Evolutionary conservation across 2,888 invertebrate genomes (phyloP).

Genomic region (Cantharis flavilabris): DNA sequence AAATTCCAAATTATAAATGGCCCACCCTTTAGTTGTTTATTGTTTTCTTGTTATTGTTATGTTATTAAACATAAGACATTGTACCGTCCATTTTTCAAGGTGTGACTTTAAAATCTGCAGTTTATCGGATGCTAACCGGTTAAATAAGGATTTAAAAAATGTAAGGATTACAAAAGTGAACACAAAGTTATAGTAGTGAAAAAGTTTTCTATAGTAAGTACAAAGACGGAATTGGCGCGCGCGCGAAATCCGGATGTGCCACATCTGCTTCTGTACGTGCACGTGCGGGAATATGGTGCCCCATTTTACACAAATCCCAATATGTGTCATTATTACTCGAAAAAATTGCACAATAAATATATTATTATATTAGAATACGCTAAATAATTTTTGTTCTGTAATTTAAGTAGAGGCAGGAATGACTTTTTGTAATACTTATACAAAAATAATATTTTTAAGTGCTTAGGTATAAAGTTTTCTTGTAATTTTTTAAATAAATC

Average conservation of each 20-base stretch:
- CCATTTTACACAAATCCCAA: slow-evolving; percentile 12
- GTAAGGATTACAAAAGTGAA: background rate
- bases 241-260: slow-evolving; percentile 35
- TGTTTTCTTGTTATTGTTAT: no score
- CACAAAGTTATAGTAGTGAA: slow-evolving; percentile 6
- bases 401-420: no score
- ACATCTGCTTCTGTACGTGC: slow-evolving; percentile 36
- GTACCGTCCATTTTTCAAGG: background rate
- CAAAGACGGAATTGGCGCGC: slow-evolving; percentile 27
- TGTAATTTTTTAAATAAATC: no score
- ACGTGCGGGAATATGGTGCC: slow-evolving; percentile 29
- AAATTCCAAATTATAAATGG: no score
- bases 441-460: no score
- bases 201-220: slow-evolving; percentile 4
- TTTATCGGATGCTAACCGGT: slow-evolving; percentile 1
- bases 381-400: background rate
- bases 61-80: no score
- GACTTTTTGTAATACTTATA: no score
- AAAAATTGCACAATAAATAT: background rate
- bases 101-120: background rate
- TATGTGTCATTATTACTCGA: slow-evolving; percentile 12
- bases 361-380: background rate
- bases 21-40: no score
- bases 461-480: no score
- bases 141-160: background rate